Evolutionary conservation across 2,113 vertebrate genomes (phyloP), one percentile per base, ranked within the genome.

Genomic region (Saiga tatarica): DNA sequence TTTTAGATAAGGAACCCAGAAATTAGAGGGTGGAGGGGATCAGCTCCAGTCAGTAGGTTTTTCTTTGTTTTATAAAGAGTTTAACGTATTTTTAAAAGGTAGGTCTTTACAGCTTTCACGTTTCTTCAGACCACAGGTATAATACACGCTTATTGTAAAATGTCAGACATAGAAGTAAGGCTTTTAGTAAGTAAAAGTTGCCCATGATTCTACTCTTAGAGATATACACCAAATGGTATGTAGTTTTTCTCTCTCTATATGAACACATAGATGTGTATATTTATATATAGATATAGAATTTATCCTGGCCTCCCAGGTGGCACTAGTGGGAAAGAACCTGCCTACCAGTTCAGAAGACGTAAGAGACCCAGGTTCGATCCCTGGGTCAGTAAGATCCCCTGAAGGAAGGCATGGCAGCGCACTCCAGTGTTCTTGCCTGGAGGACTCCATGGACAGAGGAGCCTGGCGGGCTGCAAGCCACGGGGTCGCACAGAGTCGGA

Each of bases 31-130:
- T 21, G 7, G n/a, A 64, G 21, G 78, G 60, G 45, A 25, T 19
- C 81, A 30, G 36, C n/a, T 57, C n/a, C 19, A 26, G 21, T 50
- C 45, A 23, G 6, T 53, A 39, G 10, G 1, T 74, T 95, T 96
- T 81, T 42, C 26, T 94, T 79, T 89, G 50, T 95, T 84, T 85
- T 36, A 57, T 53, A 57, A 60, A 19, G n/a, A 78, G 11, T 13
- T 82, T 45, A 30, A 50, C 79, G 84, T 89, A 64, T 57, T 9
- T 55, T 55, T 71, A 64, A 87, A 85, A 57, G 30, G 36, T 76
- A 60, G 25, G 26, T 74, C 42, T 53, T 67, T 53, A 2, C 36
- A 39, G 21, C 36, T 78, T 89, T 85, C 67, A 12, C 5, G 2
- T 7, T 88, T 81, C 76, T 64, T 67, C 45, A 64, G 28, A 60